These are phyloP conservation scores for Poeciliopsis retropinna DNA, from an alignment of 2,113 vertebrate species.

Conservation along the genomic window DNA sequence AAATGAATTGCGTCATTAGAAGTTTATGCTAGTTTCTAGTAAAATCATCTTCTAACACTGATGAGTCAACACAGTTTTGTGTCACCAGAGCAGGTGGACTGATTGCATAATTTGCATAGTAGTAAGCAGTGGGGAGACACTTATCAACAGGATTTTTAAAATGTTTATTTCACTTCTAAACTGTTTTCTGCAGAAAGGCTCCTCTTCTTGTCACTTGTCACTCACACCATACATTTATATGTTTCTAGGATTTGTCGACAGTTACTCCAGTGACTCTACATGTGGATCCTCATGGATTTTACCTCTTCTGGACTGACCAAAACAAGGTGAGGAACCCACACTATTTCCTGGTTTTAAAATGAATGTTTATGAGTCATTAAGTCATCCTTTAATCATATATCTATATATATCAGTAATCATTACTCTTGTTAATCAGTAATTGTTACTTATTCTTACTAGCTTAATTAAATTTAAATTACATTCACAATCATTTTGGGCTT, in stretches of 20 bases:
- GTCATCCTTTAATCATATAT: too few species aligned
- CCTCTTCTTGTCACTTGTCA: not conserved
- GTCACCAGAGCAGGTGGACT: not conserved
- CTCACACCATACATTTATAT: not conserved
- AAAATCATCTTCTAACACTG: not conserved
- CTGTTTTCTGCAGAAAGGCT: not conserved
- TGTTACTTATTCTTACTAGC: too few species aligned
- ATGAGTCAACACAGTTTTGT: conserved; percentile 4
- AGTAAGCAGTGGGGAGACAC: not conserved
- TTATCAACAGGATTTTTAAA: too few species aligned
- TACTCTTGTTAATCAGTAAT: too few species aligned
- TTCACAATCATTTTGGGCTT: too few species aligned
- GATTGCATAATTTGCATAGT: not conserved
- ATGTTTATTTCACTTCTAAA: not conserved
- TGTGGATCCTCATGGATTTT: conserved; percentile 95
- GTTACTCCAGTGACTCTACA: conserved; percentile 91
- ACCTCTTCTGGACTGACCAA: conserved; percentile 98
- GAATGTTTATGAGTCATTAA: too few species aligned
- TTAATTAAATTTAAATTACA: too few species aligned
- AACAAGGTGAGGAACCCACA: conserved; percentile 87
- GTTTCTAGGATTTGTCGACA: conserved; percentile 88
- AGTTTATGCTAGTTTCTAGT: not conserved
- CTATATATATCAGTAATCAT: too few species aligned
- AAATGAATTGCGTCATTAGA: not conserved
- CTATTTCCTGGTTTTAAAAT: too few species aligned